phyloP scores from a whole-genome alignment of 2,113 vertebrate species.

The Uria aalge region DNA sequence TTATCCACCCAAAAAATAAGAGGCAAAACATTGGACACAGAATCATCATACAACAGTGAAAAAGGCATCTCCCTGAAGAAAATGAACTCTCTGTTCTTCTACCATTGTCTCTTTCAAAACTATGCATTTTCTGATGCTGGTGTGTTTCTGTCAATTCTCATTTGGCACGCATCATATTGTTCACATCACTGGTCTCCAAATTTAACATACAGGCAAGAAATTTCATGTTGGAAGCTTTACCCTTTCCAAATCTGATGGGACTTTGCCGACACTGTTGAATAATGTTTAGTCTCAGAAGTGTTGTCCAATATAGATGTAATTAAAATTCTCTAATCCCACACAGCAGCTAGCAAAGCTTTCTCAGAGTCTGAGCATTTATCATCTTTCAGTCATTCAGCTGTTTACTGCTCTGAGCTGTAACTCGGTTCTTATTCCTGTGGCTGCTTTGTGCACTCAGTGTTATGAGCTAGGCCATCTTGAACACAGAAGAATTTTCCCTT shows the following conservation, averaged over 20 bases:
- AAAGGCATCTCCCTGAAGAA: background rate
- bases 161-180: background rate
- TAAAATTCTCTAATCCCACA: slow-evolving; percentile 19
- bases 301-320: background rate
- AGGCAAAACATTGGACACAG: background rate
- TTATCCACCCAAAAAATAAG: background rate
- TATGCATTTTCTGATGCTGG: background rate
- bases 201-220: background rate
- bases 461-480: background rate
- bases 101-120: background rate
- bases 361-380: background rate
- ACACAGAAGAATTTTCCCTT: background rate
- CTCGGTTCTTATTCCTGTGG: background rate
- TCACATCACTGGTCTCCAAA: background rate
- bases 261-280: background rate
- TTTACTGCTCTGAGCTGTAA: background rate
- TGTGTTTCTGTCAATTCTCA: background rate
- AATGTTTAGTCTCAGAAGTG: background rate
- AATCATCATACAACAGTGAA: background rate
- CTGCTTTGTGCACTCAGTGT: background rate
- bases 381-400: background rate
- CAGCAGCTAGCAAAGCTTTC: background rate
- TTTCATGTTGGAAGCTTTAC: background rate
- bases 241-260: background rate
- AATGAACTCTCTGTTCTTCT: background rate